Evolutionary conservation across 92 coral and sea anemone genomes (phyloP).

Genomic region (Zoanthus sansibaricus): DNA sequence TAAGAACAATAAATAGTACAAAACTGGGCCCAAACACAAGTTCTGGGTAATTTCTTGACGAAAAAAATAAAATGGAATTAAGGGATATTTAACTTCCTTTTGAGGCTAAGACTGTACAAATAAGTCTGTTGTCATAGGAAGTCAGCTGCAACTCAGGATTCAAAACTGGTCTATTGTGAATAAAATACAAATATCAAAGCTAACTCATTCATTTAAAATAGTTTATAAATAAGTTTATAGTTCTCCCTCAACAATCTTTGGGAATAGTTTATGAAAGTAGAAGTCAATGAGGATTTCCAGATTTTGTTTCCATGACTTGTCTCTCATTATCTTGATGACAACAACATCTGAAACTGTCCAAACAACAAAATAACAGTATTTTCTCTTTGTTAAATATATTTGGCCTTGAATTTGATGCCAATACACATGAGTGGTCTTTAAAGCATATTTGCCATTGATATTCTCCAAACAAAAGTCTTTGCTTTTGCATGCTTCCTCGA

Average conservation of each 20-base stretch:
- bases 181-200: constrained; percentile 22
- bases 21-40: constrained; percentile 25
- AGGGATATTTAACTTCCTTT: constrained; percentile 3
- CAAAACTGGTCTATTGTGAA: constrained; percentile 10
- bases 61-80: background rate
- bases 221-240: constrained; percentile 16
- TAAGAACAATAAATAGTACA: constrained; percentile 11
- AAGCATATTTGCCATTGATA: constrained; percentile 13
- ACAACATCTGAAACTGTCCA: constrained; percentile 28
- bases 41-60: constrained; percentile 8
- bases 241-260: no score
- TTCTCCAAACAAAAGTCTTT: constrained; percentile 30
- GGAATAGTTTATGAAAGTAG: no score
- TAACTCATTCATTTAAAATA: constrained; percentile 20
- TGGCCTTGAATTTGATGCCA: constrained; percentile 37
- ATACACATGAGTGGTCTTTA: constrained; percentile 20
- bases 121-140: background rate
- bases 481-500: constrained; percentile 35
- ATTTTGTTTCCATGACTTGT: background rate
- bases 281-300: background rate
- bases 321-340: constrained; percentile 26
- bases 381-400: constrained; percentile 27
- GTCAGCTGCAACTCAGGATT: constrained; percentile 14
- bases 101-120: constrained; percentile 10
- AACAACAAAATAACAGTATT: constrained; percentile 24